phyloP scores from a whole-genome alignment of 1,140 invertebrate genomes.

The Muscidifurax raptorellus region DNA sequence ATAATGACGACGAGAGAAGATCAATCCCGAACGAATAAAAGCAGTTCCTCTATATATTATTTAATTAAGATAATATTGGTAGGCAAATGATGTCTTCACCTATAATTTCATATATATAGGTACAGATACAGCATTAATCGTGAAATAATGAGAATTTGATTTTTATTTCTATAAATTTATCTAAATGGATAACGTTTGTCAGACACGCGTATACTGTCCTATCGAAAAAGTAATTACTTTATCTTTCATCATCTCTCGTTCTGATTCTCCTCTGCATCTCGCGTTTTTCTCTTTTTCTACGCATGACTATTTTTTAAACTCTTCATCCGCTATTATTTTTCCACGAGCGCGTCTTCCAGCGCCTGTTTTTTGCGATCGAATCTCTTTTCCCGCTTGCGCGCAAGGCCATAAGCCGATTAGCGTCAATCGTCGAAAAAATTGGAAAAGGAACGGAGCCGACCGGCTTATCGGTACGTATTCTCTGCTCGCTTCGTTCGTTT shows the following conservation, averaged over 20 bases:
- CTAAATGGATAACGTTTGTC: no score
- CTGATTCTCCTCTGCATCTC: not conserved
- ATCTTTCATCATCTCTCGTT: not conserved
- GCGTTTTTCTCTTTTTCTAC: not conserved
- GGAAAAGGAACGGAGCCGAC: slow-evolving; percentile 1
- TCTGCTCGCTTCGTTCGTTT: not conserved
- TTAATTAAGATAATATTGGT: no score
- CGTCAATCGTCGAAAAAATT: slow-evolving; percentile 47
- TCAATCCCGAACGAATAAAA: no score
- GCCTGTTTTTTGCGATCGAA: not conserved
- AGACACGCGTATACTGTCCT: no score
- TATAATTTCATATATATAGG: no score
- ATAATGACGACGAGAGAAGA: no score
- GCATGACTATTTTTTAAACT: not conserved
- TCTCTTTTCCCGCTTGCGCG: not conserved
- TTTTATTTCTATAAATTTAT: no score
- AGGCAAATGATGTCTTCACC: no score
- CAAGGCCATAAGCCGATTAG: slow-evolving; percentile 52
- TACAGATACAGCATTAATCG: no score
- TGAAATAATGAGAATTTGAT: no score
- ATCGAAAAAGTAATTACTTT: no score
- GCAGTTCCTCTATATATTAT: no score
- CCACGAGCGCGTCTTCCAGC: not conserved
- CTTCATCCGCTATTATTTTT: not conserved
- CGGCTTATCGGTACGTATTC: not conserved